Evolutionary conservation across 2,113 vertebrate genomes (phyloP), one percentile per base, ranked within the genome.

Genomic region (Uropsilus gracilis): DNA sequence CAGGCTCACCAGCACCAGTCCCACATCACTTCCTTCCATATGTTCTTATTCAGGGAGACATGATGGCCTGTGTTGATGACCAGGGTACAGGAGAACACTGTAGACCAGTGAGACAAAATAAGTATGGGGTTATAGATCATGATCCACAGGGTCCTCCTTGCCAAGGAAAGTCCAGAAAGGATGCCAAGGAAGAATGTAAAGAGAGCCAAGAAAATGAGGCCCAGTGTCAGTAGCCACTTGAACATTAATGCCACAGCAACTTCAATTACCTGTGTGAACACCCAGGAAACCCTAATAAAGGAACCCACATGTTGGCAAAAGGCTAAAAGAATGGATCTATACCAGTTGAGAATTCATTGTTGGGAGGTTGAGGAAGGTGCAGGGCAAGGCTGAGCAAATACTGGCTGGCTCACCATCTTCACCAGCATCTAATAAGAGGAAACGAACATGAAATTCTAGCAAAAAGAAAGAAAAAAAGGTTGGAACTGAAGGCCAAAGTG

Each of bases 311-410:
- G 99, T 99, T 98, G 99, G 99, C 98, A 99, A 98, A 98, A 99
- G 99, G 98, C 99, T 98, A 98, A 99, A 99, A 98, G 98, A 99
- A 98, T 99, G 98, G 99, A 99, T 97, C 98, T 99, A 98, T 97
- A 53, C 16, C 99, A 99, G 98, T 99, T 98, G 99, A 99, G 98
- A 99, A 99, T 98, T 99, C 99, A 98, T 99, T 98, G 99, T 99
- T 99, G 99, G 99, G 99, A 99, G 99, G 99, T 99, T 98, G 99
- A 99, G 99, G n/a, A n/a, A n/a, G n/a, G n/a, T n/a, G n/a, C 99
- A 99, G 99, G 99, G 99, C 98, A 99, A 99, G 99, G 99, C 99
- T 98, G 99, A 99, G 99, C 99, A 99, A 99, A 99, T 96, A 98
- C 99, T 99, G 98, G 98, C 98, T 99, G 98, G 98, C 98, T 98